Percentiles rank a stretch among this genome's conserved stretches.
Evolutionary conservation across 2,888 invertebrate genomes (phyloP).

Genomic region (Agrotis puta): DNA sequence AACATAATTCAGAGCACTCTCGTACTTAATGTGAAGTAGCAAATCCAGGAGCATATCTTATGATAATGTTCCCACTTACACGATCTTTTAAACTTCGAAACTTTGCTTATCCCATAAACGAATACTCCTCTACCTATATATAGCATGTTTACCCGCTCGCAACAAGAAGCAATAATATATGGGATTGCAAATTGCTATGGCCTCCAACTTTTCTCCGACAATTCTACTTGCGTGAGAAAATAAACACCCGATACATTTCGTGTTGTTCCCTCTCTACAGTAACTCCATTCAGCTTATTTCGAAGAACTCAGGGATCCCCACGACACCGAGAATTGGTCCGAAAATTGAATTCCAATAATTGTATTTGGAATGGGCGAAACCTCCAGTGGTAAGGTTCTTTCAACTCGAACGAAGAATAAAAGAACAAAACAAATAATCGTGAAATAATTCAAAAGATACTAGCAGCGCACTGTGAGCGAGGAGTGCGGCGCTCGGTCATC

Average conservation of each 20-base stretch:
- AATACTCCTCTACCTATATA: constrained; percentile 8
- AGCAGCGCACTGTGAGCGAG: not conserved
- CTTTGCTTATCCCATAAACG: constrained; percentile 5
- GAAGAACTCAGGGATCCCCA: constrained; percentile 21
- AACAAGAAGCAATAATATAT: constrained; percentile 21
- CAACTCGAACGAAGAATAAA: constrained; percentile 27
- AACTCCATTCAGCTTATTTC: constrained; percentile 38
- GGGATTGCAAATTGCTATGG: constrained; percentile 7
- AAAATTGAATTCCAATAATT: constrained; percentile 65
- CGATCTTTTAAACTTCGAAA: not conserved
- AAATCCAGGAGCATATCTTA: not conserved
- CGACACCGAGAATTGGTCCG: constrained; percentile 33
- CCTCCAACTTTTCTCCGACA: constrained; percentile 20
- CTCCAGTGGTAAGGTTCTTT: constrained; percentile 34
- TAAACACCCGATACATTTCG: constrained; percentile 25
- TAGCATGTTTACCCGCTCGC: constrained; percentile 3
- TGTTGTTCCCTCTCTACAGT: constrained; percentile 20
- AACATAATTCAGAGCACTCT: not conserved
- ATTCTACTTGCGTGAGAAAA: constrained; percentile 15
- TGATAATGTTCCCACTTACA: not conserved
- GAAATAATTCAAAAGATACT: constrained; percentile 30
- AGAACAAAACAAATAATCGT: constrained; percentile 43
- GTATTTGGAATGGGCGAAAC: constrained; percentile 45
- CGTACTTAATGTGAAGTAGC: not conserved
- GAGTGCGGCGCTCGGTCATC: constrained; percentile 3